These are phyloP conservation scores for Erannis defoliaria DNA, from an alignment of 2,888 invertebrate genomes.

Conservation along the genomic window DNA sequence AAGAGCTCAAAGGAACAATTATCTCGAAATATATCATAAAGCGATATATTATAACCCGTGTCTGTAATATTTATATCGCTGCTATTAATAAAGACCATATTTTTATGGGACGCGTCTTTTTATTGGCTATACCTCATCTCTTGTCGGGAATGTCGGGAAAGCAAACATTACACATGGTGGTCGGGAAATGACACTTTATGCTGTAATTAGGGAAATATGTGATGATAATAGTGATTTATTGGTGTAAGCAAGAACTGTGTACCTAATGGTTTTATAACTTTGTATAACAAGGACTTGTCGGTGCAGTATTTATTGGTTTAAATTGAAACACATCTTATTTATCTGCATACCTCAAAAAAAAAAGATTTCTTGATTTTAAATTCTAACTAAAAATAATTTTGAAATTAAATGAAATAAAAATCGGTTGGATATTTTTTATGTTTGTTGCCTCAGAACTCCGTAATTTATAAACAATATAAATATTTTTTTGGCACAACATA, in stretches of 20 bases:
- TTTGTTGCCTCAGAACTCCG: too few species aligned
- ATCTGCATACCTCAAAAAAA: too few species aligned
- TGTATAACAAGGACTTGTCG: too few species aligned
- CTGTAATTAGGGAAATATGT: conserved; percentile 10
- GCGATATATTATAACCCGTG: conserved; percentile 56
- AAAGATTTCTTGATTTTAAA: too few species aligned
- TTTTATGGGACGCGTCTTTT: conserved; percentile 65
- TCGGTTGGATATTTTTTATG: too few species aligned
- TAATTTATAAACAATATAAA: too few species aligned
- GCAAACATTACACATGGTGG: conserved; percentile 18
- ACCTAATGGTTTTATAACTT: not conserved
- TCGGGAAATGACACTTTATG: conserved; percentile 12
- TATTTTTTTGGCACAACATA: too few species aligned
- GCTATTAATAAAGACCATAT: conserved; percentile 66
- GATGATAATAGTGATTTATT: conserved; percentile 19
- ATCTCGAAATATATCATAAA: conserved; percentile 51
- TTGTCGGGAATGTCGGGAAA: conserved; percentile 18
- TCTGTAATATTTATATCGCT: conserved; percentile 59
- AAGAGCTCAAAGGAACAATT: conserved; percentile 38
- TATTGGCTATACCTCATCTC: conserved; percentile 63
- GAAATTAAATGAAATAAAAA: too few species aligned
- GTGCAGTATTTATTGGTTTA: too few species aligned
- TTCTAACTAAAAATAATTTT: too few species aligned
- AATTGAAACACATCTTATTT: too few species aligned
- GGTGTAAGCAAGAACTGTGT: not conserved